A percentile compares a stretch with the other conserved stretches of the same genome.
phyloP scores from a whole-genome alignment of 2,113 vertebrate genomes.

The Beaufortia kweichowensis region DNA sequence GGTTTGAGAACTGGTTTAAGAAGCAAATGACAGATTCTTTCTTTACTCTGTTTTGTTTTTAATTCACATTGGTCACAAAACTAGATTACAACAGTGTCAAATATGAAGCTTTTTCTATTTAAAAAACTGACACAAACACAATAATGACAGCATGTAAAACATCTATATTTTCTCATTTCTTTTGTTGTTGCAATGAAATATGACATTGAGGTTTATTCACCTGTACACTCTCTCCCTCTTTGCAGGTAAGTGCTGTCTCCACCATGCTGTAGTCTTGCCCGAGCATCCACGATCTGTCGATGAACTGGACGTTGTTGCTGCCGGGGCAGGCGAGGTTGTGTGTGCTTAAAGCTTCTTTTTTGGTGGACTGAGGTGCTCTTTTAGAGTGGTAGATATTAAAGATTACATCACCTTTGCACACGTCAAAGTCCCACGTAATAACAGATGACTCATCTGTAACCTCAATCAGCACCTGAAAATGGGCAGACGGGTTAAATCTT shows the following conservation, averaged over 20 bases:
- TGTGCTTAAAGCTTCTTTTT: slow-evolving; percentile 82
- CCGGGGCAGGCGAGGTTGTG: slow-evolving; percentile 83
- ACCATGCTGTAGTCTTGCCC: slow-evolving; percentile 95
- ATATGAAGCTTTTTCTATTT: too few relatives aligned
- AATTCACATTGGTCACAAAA: too few relatives aligned
- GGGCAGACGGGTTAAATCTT: too few relatives aligned
- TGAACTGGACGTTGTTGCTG: slow-evolving; percentile 83
- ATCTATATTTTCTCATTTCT: too few relatives aligned
- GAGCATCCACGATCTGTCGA: slow-evolving; percentile 86
- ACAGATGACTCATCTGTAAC: slow-evolving; percentile 90
- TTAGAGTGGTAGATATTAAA: slow-evolving; percentile 96
- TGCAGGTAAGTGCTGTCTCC: slow-evolving; percentile 87
- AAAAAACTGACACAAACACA: too few relatives aligned
- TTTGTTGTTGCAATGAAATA: too few relatives aligned
- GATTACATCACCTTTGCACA: slow-evolving; percentile 91
- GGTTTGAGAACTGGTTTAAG: neutral
- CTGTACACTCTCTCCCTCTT: slow-evolving; percentile 96
- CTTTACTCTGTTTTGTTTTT: neutral
- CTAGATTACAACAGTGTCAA: too few relatives aligned
- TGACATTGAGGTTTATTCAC: slow-evolving; percentile 69
- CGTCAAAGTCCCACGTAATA: slow-evolving; percentile 97
- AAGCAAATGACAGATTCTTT: neutral
- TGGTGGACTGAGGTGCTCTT: slow-evolving; percentile 81
- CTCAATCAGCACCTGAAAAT: slow-evolving; percentile 85
- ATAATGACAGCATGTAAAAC: too few relatives aligned